Conservation (phyloP, 2,888 invertebrate species). For the Protodeltote pygarga region DNA sequence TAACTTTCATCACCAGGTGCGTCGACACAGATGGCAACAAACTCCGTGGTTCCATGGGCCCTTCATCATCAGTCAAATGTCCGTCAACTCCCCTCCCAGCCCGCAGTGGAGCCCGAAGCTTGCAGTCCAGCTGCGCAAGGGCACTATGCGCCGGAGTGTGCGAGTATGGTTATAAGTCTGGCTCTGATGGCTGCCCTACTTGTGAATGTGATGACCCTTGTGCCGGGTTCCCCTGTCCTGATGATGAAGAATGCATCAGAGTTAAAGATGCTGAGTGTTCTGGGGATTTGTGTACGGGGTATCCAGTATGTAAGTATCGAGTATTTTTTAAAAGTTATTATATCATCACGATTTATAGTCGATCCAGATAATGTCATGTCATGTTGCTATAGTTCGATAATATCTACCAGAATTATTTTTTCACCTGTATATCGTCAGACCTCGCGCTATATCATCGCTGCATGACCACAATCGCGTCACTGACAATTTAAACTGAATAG, state of each 20-base stretch:
- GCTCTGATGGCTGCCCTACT: conserved; percentile 90
- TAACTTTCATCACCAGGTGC: conserved; percentile 88
- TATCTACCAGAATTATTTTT: no score
- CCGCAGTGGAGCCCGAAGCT: conserved; percentile 82
- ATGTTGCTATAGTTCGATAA: no score
- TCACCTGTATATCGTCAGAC: no score
- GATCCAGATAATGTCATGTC: no score
- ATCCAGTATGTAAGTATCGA: conserved; percentile 90
- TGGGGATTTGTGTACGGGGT: conserved; percentile 89
- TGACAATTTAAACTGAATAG: no score
- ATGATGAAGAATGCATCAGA: conserved; percentile 91
- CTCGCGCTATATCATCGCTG: no score
- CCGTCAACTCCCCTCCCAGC: conserved; percentile 68
- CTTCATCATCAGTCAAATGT: conserved; percentile 90
- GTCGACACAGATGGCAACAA: conserved; percentile 93
- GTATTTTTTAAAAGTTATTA: neutral
- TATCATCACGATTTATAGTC: no score
- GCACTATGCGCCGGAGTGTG: conserved; percentile 94
- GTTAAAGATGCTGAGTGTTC: conserved; percentile 90
- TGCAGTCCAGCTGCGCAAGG: conserved; percentile 88
- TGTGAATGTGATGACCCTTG: conserved; percentile 96
- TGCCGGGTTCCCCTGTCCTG: conserved; percentile 90
- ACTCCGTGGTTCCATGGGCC: conserved; percentile 92
- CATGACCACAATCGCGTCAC: no score
- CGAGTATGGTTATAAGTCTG: conserved; percentile 93